Evolutionary conservation across 2,797 vertebrate genomes (phyloP).

Genomic region (Enteromius trimaculatus): DNA sequence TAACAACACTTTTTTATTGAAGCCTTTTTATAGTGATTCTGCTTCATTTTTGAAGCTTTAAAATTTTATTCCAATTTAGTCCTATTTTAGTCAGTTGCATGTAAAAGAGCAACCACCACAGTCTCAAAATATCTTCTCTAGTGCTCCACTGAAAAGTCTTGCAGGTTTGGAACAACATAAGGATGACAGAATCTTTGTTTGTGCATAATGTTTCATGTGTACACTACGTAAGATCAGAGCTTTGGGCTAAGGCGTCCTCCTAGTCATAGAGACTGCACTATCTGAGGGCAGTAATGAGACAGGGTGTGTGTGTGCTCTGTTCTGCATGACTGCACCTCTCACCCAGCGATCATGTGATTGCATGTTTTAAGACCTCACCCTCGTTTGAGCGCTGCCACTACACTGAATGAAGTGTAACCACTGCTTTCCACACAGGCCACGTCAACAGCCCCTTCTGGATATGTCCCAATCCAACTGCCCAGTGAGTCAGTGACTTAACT

Average conservation of each 20-base stretch:
- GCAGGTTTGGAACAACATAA: background rate
- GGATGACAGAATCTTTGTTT: background rate
- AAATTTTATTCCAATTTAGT: background rate
- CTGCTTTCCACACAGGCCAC: background rate
- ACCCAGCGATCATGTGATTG: slow-evolving; percentile 49
- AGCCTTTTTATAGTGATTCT: background rate
- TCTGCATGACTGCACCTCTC: slow-evolving; percentile 29
- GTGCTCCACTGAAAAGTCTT: background rate
- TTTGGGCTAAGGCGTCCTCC: background rate
- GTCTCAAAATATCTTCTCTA: background rate
- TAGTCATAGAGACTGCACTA: slow-evolving; percentile 19
- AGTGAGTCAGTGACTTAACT: background rate
- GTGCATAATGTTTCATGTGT: slow-evolving; percentile 14
- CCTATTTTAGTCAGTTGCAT: no score
- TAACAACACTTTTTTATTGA: no score
- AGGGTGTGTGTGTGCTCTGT: slow-evolving; percentile 24
- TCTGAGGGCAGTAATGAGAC: slow-evolving; percentile 25
- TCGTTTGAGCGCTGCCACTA: background rate
- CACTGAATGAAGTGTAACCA: background rate
- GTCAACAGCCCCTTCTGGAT: background rate
- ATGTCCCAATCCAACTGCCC: background rate
- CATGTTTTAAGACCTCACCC: slow-evolving; percentile 35
- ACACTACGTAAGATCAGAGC: slow-evolving; percentile 14
- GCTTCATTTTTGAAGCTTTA: background rate
- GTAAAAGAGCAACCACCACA: background rate